Conservation (phyloP, 2,113 vertebrate genomes). For the Boleophthalmus pectinirostris region DNA sequence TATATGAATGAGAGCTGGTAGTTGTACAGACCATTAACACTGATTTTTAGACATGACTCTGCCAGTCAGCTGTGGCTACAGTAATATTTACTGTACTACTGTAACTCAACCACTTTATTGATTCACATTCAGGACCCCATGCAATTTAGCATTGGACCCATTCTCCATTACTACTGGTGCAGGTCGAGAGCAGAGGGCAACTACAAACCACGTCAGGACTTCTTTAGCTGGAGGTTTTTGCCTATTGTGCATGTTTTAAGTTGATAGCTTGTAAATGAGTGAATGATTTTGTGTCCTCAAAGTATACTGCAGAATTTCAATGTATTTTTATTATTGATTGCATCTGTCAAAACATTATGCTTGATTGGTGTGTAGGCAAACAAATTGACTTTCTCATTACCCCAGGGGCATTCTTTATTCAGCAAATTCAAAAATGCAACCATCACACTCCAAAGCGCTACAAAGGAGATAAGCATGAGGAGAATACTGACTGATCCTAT, state of each 20-base stretch:
- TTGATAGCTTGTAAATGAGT: neutral
- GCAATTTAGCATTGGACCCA: no score
- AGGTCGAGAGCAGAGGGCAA: no score
- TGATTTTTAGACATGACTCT: no score
- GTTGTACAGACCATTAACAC: no score
- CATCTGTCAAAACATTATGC: neutral
- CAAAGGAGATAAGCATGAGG: neutral
- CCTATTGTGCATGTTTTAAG: neutral
- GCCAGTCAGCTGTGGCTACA: no score
- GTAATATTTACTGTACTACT: no score
- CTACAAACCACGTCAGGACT: no score
- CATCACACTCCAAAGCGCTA: neutral
- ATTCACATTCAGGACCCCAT: no score
- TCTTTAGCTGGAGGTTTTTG: no score
- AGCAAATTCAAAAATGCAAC: slow-evolving; percentile 16
- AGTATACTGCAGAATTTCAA: neutral
- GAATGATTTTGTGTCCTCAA: neutral
- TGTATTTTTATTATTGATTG: neutral
- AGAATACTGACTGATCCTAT: neutral
- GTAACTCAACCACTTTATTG: no score
- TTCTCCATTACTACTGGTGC: no score
- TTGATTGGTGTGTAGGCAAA: slow-evolving; percentile 12
- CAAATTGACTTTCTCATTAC: slow-evolving; percentile 31
- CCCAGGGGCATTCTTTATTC: slow-evolving; percentile 6
- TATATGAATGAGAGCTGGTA: no score